phyloP scores from a whole-genome alignment of 2,888 invertebrate species.

The Kryphioiulus occultus region DNA sequence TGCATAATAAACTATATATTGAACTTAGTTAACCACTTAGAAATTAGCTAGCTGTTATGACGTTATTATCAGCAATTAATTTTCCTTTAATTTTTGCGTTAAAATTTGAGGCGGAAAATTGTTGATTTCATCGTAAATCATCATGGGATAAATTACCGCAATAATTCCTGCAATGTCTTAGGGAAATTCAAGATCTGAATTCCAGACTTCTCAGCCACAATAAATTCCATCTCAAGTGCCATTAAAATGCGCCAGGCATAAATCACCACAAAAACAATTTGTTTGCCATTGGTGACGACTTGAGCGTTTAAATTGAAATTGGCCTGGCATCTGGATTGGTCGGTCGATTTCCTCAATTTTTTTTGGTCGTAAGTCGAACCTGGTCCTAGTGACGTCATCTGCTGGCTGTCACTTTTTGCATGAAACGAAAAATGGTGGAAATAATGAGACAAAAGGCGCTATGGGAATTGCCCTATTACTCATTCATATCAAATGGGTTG shows the following conservation, averaged over 20 bases:
- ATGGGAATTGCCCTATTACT: constrained; percentile 21
- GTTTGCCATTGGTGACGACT: neutral
- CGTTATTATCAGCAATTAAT: too few species aligned
- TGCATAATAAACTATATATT: too few species aligned
- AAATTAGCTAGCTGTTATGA: too few species aligned
- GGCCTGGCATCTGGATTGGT: neutral
- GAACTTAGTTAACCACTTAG: too few species aligned
- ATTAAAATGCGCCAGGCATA: neutral
- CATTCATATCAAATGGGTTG: constrained; percentile 25
- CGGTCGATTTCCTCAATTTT: neutral
- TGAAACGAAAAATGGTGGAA: neutral
- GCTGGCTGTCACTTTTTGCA: neutral
- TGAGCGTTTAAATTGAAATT: neutral
- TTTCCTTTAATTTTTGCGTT: too few species aligned
- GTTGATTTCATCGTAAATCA: too few species aligned
- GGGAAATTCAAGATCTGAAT: too few species aligned
- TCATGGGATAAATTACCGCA: too few species aligned
- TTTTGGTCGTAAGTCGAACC: neutral
- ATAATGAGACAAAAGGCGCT: constrained; percentile 26
- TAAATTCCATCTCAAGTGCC: neutral
- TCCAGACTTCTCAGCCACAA: too few species aligned
- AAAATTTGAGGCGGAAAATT: too few species aligned
- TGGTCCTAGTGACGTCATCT: neutral
- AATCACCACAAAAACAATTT: neutral
- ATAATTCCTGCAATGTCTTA: too few species aligned